Evolutionary conservation across 2,113 vertebrate genomes (phyloP).

Genomic region (Vulpes vulpes): DNA sequence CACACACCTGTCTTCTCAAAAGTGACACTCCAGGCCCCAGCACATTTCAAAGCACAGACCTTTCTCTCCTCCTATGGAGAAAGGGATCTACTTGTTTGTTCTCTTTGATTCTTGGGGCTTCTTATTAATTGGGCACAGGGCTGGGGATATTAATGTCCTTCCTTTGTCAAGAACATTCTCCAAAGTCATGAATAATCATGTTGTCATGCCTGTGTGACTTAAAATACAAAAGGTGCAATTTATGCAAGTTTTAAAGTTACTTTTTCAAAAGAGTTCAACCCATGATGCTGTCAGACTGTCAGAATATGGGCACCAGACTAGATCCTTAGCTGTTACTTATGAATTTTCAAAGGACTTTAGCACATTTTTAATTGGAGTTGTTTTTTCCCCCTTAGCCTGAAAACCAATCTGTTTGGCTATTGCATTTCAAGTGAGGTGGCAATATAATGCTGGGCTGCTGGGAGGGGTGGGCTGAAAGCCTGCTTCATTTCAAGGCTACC

Average conservation of each 20-base stretch:
- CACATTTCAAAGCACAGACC: slow-evolving; percentile 18
- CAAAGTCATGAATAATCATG: slow-evolving; percentile 79
- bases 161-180: slow-evolving; percentile 60
- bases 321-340: slow-evolving; percentile 66
- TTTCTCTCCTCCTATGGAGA: neutral
- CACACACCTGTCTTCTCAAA: slow-evolving; percentile 23
- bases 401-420: slow-evolving; percentile 42
- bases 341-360: slow-evolving; percentile 80
- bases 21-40: slow-evolving; percentile 13
- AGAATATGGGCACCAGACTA: slow-evolving; percentile 36
- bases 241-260: slow-evolving; percentile 69
- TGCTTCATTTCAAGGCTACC: neutral
- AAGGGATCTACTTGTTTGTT: slow-evolving; percentile 34
- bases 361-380: slow-evolving; percentile 80
- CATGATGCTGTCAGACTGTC: slow-evolving; percentile 73
- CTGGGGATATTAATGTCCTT: slow-evolving; percentile 47
- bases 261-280: slow-evolving; percentile 75
- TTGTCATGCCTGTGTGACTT: slow-evolving; percentile 63
- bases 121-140: slow-evolving; percentile 63
- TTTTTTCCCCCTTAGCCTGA: neutral
- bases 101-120: slow-evolving; percentile 66
- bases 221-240: slow-evolving; percentile 75
- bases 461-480: neutral
- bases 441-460: neutral
- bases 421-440: neutral